Evolutionary conservation across 2,113 vertebrate genomes (phyloP), one percentile per base, ranked within the genome.

Genomic region (Cottus gobio): DNA sequence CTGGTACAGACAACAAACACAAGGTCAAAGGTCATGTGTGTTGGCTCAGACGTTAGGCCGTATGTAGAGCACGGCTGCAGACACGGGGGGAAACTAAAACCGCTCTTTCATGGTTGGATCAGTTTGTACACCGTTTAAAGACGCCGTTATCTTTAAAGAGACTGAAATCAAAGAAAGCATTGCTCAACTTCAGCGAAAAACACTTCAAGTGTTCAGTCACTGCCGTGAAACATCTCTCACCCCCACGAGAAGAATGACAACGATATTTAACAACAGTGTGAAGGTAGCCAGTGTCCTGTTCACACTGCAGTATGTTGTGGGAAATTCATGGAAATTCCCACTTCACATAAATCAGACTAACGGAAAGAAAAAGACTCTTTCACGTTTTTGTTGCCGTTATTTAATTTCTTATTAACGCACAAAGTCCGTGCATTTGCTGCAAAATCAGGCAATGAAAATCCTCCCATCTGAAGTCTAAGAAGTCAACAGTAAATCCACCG

Each of bases 1-100:
- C 98, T 99, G 94, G 34, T 61, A 22, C n/a, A 83, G 20, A 82
- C 30, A 73, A 85, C 54, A 90, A 50, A 67, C 81, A 74, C 3
- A 13, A n/a, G 76, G 75, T 75, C 60, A 84, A 26, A 75, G 37
- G 24, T 65, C 30, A 9, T 5, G 34, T 15, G 0, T 34, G 54
- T 18, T n/a, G n/a, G 68, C 5, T 50, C 20, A 64, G 13, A 16
- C 6, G 37, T 20, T 37, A 3, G 5, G 24, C 11, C 65, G 18
- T 50, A 12, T 22, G 24, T 31, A 60, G 44, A 66, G 50, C 39
- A 58, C 62, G 16, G 77, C 63, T 75, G 75, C 69, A 75, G 48
- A 74, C 58, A 70, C 52, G 69, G 36, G 75, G 54, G 52, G 15
- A 4, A 39, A 16, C 18, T 37, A 9, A 42, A 46, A 24, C 20